phyloP scores from a whole-genome alignment of 2,888 invertebrate species.

The Augiades crinisus region DNA sequence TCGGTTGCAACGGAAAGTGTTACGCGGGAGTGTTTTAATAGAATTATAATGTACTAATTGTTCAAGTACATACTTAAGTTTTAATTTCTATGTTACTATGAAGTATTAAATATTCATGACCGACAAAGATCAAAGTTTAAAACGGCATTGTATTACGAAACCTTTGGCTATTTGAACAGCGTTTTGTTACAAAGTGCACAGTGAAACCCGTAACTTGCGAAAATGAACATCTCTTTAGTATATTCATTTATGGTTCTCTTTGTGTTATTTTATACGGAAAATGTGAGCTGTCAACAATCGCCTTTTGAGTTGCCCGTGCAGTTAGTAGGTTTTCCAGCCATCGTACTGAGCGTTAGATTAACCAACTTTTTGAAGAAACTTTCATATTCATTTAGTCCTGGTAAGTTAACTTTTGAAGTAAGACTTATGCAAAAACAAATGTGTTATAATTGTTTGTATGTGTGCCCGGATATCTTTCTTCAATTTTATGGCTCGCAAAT shows the following conservation, averaged over 20 bases:
- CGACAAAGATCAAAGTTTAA: background rate
- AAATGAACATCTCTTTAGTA: constrained; percentile 16
- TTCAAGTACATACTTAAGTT: no score
- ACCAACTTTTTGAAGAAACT: constrained; percentile 92
- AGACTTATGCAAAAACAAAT: no score
- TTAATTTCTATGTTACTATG: background rate
- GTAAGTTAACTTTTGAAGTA: no score
- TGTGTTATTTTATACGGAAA: constrained; percentile 10
- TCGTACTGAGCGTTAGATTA: constrained; percentile 88
- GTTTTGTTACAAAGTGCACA: background rate
- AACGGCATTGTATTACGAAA: constrained; percentile 7
- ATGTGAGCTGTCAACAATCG: constrained; percentile 55
- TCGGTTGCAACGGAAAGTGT: constrained; percentile 18
- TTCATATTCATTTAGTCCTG: constrained; percentile 89
- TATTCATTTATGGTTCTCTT: constrained; percentile 26
- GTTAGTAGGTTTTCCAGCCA: constrained; percentile 91
- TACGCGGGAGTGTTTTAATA: constrained; percentile 13
- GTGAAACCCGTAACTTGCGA: background rate
- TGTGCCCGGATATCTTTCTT: no score
- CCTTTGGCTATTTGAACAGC: background rate
- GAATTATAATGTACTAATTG: no score
- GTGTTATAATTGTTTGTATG: no score
- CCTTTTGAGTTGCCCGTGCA: constrained; percentile 90
- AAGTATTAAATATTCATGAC: background rate
- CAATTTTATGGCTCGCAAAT: no score